phyloP scores from a whole-genome alignment of 2,888 invertebrate genomes.

The Mellilla xanthometata region DNA sequence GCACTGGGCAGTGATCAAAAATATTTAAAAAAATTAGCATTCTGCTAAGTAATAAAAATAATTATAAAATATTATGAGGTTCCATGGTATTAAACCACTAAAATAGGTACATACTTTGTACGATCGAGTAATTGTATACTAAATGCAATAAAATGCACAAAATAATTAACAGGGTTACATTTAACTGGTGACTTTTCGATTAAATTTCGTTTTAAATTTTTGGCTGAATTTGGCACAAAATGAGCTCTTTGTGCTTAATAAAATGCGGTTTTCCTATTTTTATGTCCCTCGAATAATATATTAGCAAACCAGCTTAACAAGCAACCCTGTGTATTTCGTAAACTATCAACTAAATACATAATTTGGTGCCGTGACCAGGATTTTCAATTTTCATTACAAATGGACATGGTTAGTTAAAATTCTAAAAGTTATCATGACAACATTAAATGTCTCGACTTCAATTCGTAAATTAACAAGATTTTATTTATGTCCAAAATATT shows the following conservation, averaged over 20 bases:
- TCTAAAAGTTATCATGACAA: neutral
- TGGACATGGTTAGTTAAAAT: neutral
- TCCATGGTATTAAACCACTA: slow-evolving; percentile 6
- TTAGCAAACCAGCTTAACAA: too few species aligned
- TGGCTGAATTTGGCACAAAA: too few species aligned
- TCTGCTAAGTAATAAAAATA: slow-evolving; percentile 10
- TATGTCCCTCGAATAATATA: too few species aligned
- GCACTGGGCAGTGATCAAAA: slow-evolving; percentile 16
- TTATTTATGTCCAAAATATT: too few species aligned
- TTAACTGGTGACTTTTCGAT: too few species aligned
- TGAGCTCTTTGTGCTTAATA: too few species aligned
- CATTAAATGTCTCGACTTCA: too few species aligned
- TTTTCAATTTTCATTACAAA: neutral
- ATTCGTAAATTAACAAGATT: too few species aligned
- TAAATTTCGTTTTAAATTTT: too few species aligned
- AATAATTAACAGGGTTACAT: neutral
- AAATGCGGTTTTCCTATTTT: too few species aligned
- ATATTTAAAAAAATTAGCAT: slow-evolving; percentile 12
- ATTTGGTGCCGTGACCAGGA: slow-evolving; percentile 22
- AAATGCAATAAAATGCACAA: slow-evolving; percentile 32
- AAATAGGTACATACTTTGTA: slow-evolving; percentile 29
- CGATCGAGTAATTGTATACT: slow-evolving; percentile 20
- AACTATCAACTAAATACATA: slow-evolving; percentile 7
- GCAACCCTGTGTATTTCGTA: too few species aligned
- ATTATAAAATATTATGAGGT: slow-evolving; percentile 3